Evolutionary conservation across 2,113 vertebrate genomes (phyloP), one percentile per base, ranked within the genome.

Genomic region (Ibidorhyncha struthersii): DNA sequence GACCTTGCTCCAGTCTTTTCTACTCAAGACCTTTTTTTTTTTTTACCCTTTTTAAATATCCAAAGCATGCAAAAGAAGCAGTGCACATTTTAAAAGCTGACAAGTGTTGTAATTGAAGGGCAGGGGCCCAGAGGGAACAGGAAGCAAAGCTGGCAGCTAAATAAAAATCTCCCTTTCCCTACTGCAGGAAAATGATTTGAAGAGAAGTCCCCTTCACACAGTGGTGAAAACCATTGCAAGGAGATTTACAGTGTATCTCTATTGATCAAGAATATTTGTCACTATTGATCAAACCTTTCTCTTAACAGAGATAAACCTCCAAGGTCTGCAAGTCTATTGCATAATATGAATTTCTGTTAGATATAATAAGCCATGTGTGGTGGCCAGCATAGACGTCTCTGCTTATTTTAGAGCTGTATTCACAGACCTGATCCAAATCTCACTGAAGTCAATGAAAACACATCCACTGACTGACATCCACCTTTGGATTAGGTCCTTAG

Each of bases 71-170:
- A 91, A 85, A 96, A 94, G 71, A 86, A 89, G 72, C 32, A 53
- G 59, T 21, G 53, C 45, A 78, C 82, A 82, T 92, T 96, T 95
- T 78, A 86, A 92, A 96, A 96, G 85, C 47, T 96, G 94, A 96
- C 92, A 97, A 90, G 45, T 92, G 53, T 83, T 96, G 61, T 90
- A 93, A 91, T 81, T 94, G 89, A 96, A 96, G 83, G 74, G 89
- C 89, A 93, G 84, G 56, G 43, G 70, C 86, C 93, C 84, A 90
- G 74, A 82, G 69, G 90, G 90, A 96, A 87, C 56, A 95, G 86
- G 94, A 96, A 95, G 58, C 76, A 91, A 93, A 89, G 65, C 74
- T 95, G 81, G 87, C 82, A 89, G 65, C 66, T 84, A 93, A 93
- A 91, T 83, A 95, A 93, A 94, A 90, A 82, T 79, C 41, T 95